Percentiles rank a stretch among this genome's conserved stretches.
Evolutionary conservation across 2,113 vertebrate species (phyloP).

Genomic region (Sylvilagus bachmani): DNA sequence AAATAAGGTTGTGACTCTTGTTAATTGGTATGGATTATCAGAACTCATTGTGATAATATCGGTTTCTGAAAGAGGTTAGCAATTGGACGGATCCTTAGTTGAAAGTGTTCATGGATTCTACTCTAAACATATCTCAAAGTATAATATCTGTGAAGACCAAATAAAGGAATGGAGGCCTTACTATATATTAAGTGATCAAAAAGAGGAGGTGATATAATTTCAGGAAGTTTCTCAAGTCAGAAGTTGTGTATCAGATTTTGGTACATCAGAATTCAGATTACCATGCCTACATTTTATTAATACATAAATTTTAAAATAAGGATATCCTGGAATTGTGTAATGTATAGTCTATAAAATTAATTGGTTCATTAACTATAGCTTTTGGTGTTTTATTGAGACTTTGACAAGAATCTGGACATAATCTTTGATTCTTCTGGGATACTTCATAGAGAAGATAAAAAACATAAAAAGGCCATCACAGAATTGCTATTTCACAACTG

Average conservation of each 20-base stretch:
- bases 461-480: background rate
- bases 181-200: background rate
- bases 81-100: background rate
- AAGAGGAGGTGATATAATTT: background rate
- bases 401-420: background rate
- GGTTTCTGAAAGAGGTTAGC: background rate
- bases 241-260: background rate
- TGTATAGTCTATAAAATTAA: slow-evolving; percentile 44
- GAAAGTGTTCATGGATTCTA: background rate
- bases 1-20: background rate
- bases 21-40: background rate
- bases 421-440: slow-evolving; percentile 43
- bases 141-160: background rate
- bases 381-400: background rate
- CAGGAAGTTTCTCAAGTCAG: background rate
- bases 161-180: background rate
- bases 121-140: background rate
- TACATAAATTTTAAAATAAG: background rate
- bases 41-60: background rate
- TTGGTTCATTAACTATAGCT: slow-evolving; percentile 1
- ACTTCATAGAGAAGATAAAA: slow-evolving; percentile 26
- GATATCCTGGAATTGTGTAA: background rate
- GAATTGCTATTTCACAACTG: background rate
- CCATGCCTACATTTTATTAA: background rate
- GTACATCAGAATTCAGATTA: background rate